Base-by-base conservation (phyloP, 2,113 vertebrate species). In the Uria lomvia region DNA sequence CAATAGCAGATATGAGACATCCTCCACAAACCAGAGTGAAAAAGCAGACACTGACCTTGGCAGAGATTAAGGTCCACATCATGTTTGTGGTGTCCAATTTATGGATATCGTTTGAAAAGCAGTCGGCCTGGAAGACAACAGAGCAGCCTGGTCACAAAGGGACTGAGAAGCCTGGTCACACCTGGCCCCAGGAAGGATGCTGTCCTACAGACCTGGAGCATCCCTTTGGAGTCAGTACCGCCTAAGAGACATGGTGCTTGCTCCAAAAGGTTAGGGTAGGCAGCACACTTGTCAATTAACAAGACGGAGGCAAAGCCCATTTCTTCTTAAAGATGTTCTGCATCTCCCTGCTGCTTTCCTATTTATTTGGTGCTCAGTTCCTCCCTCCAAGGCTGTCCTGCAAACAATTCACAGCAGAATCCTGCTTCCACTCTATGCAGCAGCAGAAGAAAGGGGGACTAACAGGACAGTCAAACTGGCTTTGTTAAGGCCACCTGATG, bases 41-140 rank as follows among this genome's bases (percentile, higher is more conserved):
- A 55, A 88, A 49, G 52, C 88, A 94, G 50, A 70, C 50, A 98
- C 99, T 98, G 87, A 99, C 99, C 98, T 98, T 99, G 70, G 99
- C 98, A 94, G 98, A 99, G 75, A 99, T 98, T 96, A 99, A 98
- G 58, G 98, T 98, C 99, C 99, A 99, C 19, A 89, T 98, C 99
- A 99, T 99, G 96, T 97, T 98, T 91, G 97, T 98, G 80, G 99
- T 99, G 95, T 99, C 99, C 98, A 99, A 94, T 96, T 99, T 99
- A 97, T 99, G 99, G 93, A 99, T 99, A 92, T 99, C 99, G n/a
- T 99, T 99, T 86, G 99, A 99, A 98, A 99, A 99, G 97, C 99
- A 99, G 98, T 99, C 99, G 12, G 99, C 99, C 99, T 99, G 97
- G 52, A 90, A 96, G 83, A 97, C 56, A 97, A 67, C 74, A 6